Base-by-base conservation (phyloP, 2,113 vertebrate genomes). In the Zosterops japonicus region DNA sequence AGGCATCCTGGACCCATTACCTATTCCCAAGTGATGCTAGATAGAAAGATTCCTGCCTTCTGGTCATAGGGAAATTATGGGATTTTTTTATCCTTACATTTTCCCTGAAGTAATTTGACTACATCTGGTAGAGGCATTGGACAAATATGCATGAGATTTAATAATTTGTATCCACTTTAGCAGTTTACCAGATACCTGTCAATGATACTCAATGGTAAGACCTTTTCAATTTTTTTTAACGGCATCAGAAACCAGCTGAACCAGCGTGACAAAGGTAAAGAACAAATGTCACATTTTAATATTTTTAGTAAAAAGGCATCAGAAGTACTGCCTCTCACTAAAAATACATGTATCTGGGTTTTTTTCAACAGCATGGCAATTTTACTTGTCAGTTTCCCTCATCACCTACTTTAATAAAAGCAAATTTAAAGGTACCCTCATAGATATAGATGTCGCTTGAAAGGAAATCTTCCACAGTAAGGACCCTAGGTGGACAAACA, bases 401-500 rank as follows among this genome's bases (percentile, higher is more conserved):
- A 22, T 6, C 24, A 29, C 25, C 9, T 2, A 3, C 31, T 68
- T 67, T 49, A 56, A 33, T 75, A 78, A 89, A 79, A 86, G 28
- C 39, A 84, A 65, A 61, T 87, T 55, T 78, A 87, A 83, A 82
- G 47, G 8, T 60, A 64, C 44, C 17, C 82, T 84, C 11, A 5
- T 55, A 53, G 42, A 89, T 17, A 15, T 23, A 44, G 41, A 82
- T 63, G 46, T 14, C 53, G 71, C 36, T 82, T 92, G 56, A 82
- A 94, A 92, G 33, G 21, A 79, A 91, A 94, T 91, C 46, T 94
- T 46, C 36, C 53, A 89, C 42, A 44, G 52, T n/a, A 55, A 91
- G 67, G 33, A 85, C 11, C 11, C 35, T 4, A 2, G 3, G 19
- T 87, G 77, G 74, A 77, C 65, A 94, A 89, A 92, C 46, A 84